Percentiles rank a stretch among this genome's conserved stretches.
phyloP scores from a whole-genome alignment of 2,113 vertebrate species.

The Machaerirhynchus nigripectus region DNA sequence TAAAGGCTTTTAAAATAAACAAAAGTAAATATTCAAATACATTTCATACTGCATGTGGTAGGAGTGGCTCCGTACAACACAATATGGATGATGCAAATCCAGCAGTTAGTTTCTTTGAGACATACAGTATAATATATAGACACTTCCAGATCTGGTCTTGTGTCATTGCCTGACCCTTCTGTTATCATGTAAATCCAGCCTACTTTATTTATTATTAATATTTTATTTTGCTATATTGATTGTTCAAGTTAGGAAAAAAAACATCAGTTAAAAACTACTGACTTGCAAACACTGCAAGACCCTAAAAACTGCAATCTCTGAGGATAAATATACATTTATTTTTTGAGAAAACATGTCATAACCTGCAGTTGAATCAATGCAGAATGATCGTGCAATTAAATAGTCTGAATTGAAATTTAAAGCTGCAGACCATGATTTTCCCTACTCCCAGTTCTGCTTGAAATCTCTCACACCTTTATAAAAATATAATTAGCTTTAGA shows the following conservation, averaged over 20 bases:
- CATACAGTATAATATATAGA: background rate
- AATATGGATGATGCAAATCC: slow-evolving; percentile 26
- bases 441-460: background rate
- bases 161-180: background rate
- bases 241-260: background rate
- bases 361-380: slow-evolving; percentile 9
- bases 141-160: background rate
- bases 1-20: background rate
- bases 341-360: background rate
- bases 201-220: background rate
- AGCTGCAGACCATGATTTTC: slow-evolving; percentile 29
- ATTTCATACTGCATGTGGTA: slow-evolving; percentile 8
- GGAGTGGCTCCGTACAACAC: slow-evolving; percentile 6
- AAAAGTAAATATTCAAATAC: background rate
- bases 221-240: slow-evolving; percentile 7
- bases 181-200: background rate
- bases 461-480: slow-evolving; percentile 25
- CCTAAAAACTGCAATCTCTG: background rate
- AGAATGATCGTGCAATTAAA: slow-evolving; percentile 38
- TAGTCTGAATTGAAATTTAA: slow-evolving; percentile 21
- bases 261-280: slow-evolving; percentile 11
- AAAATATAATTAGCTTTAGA: slow-evolving; percentile 59
- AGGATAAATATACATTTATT: slow-evolving; percentile 2
- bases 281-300: background rate
- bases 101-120: slow-evolving; percentile 20